phyloP scores from a whole-genome alignment of 2,113 vertebrate genomes.

The Gopherus evgoodei region DNA sequence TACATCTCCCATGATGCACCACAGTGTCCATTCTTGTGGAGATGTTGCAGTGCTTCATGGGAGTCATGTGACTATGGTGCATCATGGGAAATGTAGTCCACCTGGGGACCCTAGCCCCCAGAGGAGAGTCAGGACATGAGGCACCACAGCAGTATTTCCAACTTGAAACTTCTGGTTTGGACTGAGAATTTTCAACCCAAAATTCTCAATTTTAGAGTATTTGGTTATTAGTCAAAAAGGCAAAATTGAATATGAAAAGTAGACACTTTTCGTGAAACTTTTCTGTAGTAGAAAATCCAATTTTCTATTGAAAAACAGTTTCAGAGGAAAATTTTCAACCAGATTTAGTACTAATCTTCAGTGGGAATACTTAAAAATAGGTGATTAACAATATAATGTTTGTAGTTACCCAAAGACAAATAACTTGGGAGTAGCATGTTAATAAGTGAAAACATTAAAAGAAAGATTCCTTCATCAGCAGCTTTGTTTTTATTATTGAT shows the following conservation, averaged over 20 bases:
- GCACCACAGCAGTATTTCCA: neutral
- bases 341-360: neutral
- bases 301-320: neutral
- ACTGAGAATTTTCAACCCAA: too few relatives aligned
- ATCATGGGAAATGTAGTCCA: fast-evolving
- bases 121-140: neutral
- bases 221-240: too few relatives aligned
- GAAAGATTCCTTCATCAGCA: neutral
- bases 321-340: neutral
- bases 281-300: too few relatives aligned
- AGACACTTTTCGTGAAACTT: too few relatives aligned
- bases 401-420: neutral
- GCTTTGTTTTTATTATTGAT: neutral
- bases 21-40: neutral
- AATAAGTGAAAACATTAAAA: neutral
- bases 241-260: too few relatives aligned
- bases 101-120: neutral
- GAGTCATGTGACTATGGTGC: neutral
- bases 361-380: neutral
- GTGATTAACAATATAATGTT: neutral
- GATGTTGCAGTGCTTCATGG: neutral
- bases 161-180: fast-evolving
- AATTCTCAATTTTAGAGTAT: too few relatives aligned
- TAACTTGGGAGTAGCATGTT: neutral
- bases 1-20: neutral